Conservation (phyloP, 2,113 vertebrate species). For the Corythaeola cristata region DNA sequence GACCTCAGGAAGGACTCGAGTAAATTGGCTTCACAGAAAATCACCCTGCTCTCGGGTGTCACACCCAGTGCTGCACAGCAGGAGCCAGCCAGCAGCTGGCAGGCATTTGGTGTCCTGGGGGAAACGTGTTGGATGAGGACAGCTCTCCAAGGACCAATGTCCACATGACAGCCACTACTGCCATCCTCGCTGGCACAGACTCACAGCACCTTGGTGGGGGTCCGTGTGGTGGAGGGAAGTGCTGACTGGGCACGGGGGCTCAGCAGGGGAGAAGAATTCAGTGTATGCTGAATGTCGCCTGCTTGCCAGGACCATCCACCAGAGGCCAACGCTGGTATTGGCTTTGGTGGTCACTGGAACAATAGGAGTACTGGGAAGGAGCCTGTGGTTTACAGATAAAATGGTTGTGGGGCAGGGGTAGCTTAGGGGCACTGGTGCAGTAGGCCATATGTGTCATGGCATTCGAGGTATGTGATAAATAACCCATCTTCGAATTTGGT, state of each 20-base stretch:
- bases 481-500: background rate
- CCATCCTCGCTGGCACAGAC: background rate
- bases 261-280: background rate
- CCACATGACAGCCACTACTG: background rate
- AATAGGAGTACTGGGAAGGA: background rate
- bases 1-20: background rate
- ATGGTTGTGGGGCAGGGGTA: background rate
- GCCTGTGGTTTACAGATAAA: background rate
- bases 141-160: background rate
- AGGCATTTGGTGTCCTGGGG: background rate
- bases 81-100: background rate
- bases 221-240: accelerated
- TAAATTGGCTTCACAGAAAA: background rate
- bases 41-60: background rate
- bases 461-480: background rate
- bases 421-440: background rate
- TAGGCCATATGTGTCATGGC: background rate
- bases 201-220: background rate
- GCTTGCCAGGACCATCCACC: background rate
- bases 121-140: background rate
- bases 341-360: background rate
- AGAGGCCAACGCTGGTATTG: background rate
- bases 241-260: background rate
- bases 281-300: background rate
- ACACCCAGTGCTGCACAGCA: background rate